Evolutionary conservation across 2,888 invertebrate species (phyloP), one percentile per base, ranked within the genome.

Genomic region (Leucoma salicis): DNA sequence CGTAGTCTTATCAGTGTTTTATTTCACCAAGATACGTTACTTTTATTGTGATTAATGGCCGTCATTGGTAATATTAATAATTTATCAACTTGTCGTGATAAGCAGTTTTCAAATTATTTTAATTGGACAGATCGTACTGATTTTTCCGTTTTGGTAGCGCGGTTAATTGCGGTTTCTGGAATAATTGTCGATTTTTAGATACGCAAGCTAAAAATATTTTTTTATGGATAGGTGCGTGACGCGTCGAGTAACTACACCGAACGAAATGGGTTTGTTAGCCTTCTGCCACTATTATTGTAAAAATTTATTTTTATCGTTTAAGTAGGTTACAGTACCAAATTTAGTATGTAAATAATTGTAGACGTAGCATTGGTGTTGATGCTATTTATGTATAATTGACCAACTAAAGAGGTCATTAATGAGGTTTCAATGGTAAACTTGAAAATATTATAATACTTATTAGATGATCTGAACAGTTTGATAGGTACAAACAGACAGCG

Each of bases 211-310:
- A 86, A 84, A 87, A 87, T 86, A 83, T 76, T 78, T 70, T 80
- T 29, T 82, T 79, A 80, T 82, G 63, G 75, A 78, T 67, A 71
- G 74, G 80, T 85, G 87, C 83, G 82, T 82, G 79, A 77, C 71
- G 76, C 70, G 76, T 69, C 71, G 53, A 76, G 78, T 75, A 76
- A 74, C 74, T 70, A 66, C 21, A 70, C 68, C 63, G 70, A 63
- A 61, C 60, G 53, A 64, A 83, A 82, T 76, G 81, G 67, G 88
- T 85, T 79, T 81, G 76, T 86, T 86, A 85, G 81, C 85, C 84
- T 82, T 80, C 80, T 70, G 66, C 49, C 59, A 70, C 70, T 78
- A 76, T 82, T 84, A 73, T 74, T 45, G 61, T 56, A 67, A 71
- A 70, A 71, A 70, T 77, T 78, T 78, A 75, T 78, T 74, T 76